Percentiles rank a stretch among this genome's conserved stretches.
Conservation (phyloP, 1,140 invertebrate species). For the Caenorhabditis tropicalis region DNA sequence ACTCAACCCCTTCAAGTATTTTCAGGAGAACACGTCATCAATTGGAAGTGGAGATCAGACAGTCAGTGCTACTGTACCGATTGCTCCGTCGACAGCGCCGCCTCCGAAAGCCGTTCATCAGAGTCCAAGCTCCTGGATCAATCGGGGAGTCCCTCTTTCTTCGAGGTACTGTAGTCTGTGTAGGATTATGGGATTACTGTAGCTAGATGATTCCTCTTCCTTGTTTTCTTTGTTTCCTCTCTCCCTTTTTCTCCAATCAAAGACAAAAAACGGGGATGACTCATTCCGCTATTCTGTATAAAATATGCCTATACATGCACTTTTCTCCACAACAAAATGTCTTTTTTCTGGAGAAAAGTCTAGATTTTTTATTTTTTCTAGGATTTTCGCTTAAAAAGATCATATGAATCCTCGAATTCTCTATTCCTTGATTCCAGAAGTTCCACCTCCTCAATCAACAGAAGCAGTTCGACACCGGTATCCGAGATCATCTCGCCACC, state of each 20-base stretch:
- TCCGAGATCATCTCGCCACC: constrained; percentile 18
- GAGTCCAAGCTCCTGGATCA: constrained; percentile 50
- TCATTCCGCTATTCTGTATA: no score
- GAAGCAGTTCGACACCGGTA: neutral
- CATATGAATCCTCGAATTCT: no score
- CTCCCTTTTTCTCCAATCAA: no score
- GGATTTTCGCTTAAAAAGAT: no score
- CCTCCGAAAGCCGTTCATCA: constrained; percentile 39
- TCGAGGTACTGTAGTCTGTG: no score
- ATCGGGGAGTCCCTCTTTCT: constrained; percentile 44
- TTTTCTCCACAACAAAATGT: no score
- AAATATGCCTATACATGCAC: no score
- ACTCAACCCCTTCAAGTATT: neutral
- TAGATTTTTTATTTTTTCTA: no score
- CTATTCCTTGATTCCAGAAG: neutral
- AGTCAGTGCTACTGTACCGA: constrained; percentile 37
- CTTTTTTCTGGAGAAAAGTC: no score
- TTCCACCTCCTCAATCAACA: neutral
- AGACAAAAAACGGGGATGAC: no score
- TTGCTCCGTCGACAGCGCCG: neutral
- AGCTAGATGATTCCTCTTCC: neutral
- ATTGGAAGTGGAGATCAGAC: constrained; percentile 41
- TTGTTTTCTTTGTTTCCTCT: no score
- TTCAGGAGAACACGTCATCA: constrained; percentile 10
- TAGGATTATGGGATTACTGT: neutral